A percentile compares a stretch with the other conserved stretches of the same genome.
Evolutionary conservation across 2,888 invertebrate genomes (phyloP).

Genomic region (Cerastis rubricosa): DNA sequence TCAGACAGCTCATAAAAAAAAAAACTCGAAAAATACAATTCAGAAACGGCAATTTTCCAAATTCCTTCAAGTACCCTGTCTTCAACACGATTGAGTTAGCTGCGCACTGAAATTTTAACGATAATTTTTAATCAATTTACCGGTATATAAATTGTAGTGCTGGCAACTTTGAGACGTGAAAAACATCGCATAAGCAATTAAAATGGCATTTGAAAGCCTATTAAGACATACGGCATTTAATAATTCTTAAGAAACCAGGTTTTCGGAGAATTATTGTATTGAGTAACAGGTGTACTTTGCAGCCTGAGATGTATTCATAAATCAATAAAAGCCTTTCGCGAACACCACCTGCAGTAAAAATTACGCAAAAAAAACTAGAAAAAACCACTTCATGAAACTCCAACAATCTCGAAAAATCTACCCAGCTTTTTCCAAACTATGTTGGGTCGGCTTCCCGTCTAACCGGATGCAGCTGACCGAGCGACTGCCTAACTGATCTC

Average conservation of each 20-base stretch:
- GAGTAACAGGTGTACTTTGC: constrained; percentile 26
- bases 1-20: neutral
- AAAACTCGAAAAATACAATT: constrained; percentile 12
- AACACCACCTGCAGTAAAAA: constrained; percentile 2
- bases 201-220: constrained; percentile 44
- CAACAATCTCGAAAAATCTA: neutral
- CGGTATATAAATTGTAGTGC: constrained; percentile 16
- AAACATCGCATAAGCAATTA: constrained; percentile 43
- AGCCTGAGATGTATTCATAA: constrained; percentile 7
- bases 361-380: neutral
- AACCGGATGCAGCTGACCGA: no score
- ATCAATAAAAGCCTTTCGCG: neutral
- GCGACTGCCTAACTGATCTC: no score
- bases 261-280: constrained; percentile 4
- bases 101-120: constrained; percentile 16
- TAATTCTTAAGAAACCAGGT: constrained; percentile 21
- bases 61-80: neutral
- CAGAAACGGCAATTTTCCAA: constrained; percentile 23
- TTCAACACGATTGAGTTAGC: constrained; percentile 27
- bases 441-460: no score
- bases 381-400: neutral
- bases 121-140: constrained; percentile 58
- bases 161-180: constrained; percentile 25
- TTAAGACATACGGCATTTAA: constrained; percentile 3
- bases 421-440: no score